Evolutionary conservation across 2,888 invertebrate species (phyloP).

Genomic region (Dexiosoma caninum): DNA sequence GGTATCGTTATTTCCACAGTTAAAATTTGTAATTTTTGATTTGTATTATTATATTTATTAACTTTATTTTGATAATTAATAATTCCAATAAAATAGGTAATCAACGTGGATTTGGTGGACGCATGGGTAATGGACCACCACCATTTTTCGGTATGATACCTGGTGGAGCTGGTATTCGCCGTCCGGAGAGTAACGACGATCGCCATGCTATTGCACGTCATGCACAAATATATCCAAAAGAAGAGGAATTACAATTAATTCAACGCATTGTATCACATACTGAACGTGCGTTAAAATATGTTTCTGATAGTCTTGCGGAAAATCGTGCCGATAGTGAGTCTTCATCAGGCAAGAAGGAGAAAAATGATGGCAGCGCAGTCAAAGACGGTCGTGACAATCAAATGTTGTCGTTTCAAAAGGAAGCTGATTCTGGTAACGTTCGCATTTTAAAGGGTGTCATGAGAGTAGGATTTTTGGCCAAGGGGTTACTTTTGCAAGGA

Average conservation of each 20-base stretch:
- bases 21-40: too few species aligned
- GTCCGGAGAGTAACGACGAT: constrained; percentile 96
- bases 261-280: constrained; percentile 95
- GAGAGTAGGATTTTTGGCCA: constrained; percentile 95
- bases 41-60: not conserved
- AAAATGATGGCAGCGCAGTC: constrained; percentile 78
- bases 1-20: too few species aligned
- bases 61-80: not conserved
- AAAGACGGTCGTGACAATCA: constrained; percentile 89
- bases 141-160: constrained; percentile 81
- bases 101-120: constrained; percentile 72
- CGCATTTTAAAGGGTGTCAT: constrained; percentile 96
- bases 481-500: constrained; percentile 90
- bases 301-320: constrained; percentile 92
- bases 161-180: constrained; percentile 79
- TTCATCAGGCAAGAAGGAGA: constrained; percentile 72
- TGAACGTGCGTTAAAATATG: constrained; percentile 95
- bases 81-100: constrained; percentile 65
- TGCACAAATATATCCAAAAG: constrained; percentile 94
- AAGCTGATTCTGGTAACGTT: constrained; percentile 81
- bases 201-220: constrained; percentile 96
- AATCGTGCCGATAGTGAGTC: constrained; percentile 70
- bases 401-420: constrained; percentile 85
- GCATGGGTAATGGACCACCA: constrained; percentile 78
- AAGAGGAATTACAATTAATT: constrained; percentile 91